Conservation (phyloP, 2,797 vertebrate species). For the Arrhamphus sclerolepis region DNA sequence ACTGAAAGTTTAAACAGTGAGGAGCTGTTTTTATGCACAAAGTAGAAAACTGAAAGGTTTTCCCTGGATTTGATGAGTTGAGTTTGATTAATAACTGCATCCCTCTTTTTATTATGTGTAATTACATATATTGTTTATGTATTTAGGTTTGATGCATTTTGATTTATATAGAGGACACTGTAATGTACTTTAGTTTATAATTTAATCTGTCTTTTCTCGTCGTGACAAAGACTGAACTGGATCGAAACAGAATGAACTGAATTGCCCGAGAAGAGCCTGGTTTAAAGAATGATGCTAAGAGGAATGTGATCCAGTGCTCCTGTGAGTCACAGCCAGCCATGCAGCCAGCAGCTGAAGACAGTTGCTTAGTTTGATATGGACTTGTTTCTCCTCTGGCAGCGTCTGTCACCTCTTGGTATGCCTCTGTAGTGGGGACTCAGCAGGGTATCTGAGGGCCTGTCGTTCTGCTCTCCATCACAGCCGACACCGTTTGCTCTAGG, state of each 20-base stretch:
- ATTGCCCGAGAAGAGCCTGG: constrained; percentile 38
- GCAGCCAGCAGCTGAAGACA: constrained; percentile 66
- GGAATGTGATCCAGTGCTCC: constrained; percentile 58
- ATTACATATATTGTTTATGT: too few species aligned
- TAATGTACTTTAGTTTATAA: too few species aligned
- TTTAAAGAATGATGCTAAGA: constrained; percentile 53
- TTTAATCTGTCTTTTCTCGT: constrained; percentile 6
- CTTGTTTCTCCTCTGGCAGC: constrained; percentile 71
- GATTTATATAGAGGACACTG: too few species aligned
- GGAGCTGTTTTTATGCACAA: too few species aligned
- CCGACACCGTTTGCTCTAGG: constrained; percentile 52
- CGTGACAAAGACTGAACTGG: constrained; percentile 69
- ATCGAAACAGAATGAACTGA: constrained; percentile 56
- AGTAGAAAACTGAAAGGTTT: too few species aligned
- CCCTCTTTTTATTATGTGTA: too few species aligned
- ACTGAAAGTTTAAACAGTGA: too few species aligned
- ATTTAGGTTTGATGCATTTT: too few species aligned
- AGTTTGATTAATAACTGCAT: too few species aligned
- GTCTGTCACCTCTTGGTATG: constrained; percentile 72
- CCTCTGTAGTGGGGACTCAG: constrained; percentile 56
- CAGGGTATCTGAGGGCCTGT: constrained; percentile 70
- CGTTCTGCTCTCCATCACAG: constrained; percentile 70
- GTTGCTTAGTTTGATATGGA: constrained; percentile 76
- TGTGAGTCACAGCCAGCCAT: constrained; percentile 70
- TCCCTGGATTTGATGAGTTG: too few species aligned